Evolutionary conservation across 2,888 invertebrate genomes (phyloP), one percentile per base, ranked within the genome.

Genomic region (Mystacides longicornis): DNA sequence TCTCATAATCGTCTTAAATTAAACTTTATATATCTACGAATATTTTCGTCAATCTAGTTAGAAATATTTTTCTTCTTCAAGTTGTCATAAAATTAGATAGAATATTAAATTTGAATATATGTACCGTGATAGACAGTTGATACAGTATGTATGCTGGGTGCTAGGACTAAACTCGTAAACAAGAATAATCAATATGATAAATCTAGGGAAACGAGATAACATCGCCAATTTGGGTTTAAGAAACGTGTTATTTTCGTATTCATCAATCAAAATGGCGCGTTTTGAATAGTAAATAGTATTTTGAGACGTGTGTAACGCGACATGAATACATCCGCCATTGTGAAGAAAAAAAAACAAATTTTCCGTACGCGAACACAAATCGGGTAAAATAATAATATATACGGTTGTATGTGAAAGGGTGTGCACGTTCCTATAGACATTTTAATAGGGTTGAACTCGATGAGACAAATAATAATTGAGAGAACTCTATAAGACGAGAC

Each of bases 241-340:
- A 54, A 27, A 54, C 48, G 54, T 54, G 49, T 49, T 49, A 42
- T 54, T 48, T 54, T 42, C 33, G 42, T 54, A 54, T 54, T 54
- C 54, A 54, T 54, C 54, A 54, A 54, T 54, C 54, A 54, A 54
- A 54, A 54, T 42, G 37, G 42, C 49, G 54, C 54, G 54, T 22
- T 54, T 54, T 54, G 54, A 54, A 54, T 54, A 31, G 54, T 49
- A 54, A 54, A 54, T 54, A 33, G 47, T 47, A 31, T 54, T 54
- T 27, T 43, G n/a, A 48, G 54, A 54, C 54, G 33, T 54, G 43
- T 54, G 22, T 42, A 37, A 49, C 54, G 49, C 49, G 54, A 37
- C 54, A 23, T 20, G 49, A 54, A 53, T 49, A 49, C 20, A 47
- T 49, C 33, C 42, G 19, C n/a, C 43, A 21, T 54, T 49, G 23